Evolutionary conservation across 1,140 invertebrate species (phyloP).

Genomic region (Yoshiicerus persimilis): DNA sequence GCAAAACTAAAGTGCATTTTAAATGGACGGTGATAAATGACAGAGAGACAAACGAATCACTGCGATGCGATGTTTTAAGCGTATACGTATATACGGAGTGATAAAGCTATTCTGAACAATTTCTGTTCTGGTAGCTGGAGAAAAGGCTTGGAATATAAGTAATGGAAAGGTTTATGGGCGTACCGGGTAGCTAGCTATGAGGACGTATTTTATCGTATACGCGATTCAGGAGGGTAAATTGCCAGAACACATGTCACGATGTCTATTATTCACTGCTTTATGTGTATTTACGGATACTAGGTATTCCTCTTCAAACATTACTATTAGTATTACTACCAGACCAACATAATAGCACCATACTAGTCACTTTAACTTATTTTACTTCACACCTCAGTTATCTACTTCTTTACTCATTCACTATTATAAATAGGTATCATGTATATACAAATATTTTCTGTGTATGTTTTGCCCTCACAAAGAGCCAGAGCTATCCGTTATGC

Average conservation of each 20-base stretch:
- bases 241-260: conserved; percentile 14
- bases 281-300: neutral
- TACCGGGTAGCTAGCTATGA: neutral
- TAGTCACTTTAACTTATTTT: neutral
- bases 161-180: neutral
- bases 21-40: conserved; percentile 29
- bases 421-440: neutral
- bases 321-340: neutral
- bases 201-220: neutral
- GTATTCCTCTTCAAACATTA: neutral
- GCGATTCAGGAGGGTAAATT: conserved; percentile 15
- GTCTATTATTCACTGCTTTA: conserved; percentile 16
- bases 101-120: neutral
- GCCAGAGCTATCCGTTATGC: neutral
- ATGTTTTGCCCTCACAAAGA: neutral
- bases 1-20: conserved; percentile 25
- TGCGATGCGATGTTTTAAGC: neutral
- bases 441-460: neutral
- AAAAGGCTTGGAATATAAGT: neutral
- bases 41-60: neutral
- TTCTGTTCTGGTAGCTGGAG: neutral
- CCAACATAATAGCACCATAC: neutral
- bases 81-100: neutral
- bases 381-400: neutral
- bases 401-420: neutral